A percentile compares a stretch with the other conserved stretches of the same genome.
These are phyloP conservation scores for Holocentrus rufus DNA, from an alignment of 2,797 vertebrate genomes.

Conservation along the genomic window DNA sequence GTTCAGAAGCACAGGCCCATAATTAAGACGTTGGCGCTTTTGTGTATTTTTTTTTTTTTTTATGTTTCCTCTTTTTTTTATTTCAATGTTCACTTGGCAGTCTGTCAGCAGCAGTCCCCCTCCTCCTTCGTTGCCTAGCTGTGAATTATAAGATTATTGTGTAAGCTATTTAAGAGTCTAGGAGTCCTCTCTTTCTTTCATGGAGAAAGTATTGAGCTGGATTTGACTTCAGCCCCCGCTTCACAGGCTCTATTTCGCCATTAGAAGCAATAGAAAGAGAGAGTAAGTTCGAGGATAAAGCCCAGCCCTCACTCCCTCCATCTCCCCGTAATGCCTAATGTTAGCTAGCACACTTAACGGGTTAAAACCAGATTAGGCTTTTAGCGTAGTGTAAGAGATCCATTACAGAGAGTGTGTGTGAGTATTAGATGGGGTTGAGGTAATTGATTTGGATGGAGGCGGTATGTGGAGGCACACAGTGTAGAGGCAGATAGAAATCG, in stretches of 20 bases:
- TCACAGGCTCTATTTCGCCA: constrained; percentile 44
- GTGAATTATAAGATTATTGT: constrained; percentile 76
- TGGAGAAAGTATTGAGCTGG: constrained; percentile 47
- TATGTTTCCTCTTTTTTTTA: constrained; percentile 13
- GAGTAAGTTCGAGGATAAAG: constrained; percentile 51
- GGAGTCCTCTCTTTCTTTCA: constrained; percentile 42
- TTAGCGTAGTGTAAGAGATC: constrained; percentile 59
- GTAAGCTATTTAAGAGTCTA: constrained; percentile 69
- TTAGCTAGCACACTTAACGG: constrained; percentile 57
- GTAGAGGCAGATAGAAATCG: constrained; percentile 20
- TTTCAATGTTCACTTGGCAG: constrained; percentile 56
- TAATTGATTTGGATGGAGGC: constrained; percentile 66
- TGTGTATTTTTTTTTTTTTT: constrained; percentile 48
- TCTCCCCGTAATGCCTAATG: constrained; percentile 59
- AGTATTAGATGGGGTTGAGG: constrained; percentile 61
- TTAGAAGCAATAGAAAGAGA: constrained; percentile 51
- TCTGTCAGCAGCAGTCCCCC: constrained; percentile 54
- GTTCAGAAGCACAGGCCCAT: constrained; percentile 70
- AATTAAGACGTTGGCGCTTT: constrained; percentile 75
- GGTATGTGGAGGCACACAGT: constrained; percentile 42
- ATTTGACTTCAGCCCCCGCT: constrained; percentile 61
- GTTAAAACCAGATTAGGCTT: constrained; percentile 74
- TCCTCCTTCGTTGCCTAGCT: constrained; percentile 10
- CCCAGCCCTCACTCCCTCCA: constrained; percentile 57
- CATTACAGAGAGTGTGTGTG: constrained; percentile 50